Base-by-base conservation (phyloP, 2,888 invertebrate species). In the Papilio protenor region DNA sequence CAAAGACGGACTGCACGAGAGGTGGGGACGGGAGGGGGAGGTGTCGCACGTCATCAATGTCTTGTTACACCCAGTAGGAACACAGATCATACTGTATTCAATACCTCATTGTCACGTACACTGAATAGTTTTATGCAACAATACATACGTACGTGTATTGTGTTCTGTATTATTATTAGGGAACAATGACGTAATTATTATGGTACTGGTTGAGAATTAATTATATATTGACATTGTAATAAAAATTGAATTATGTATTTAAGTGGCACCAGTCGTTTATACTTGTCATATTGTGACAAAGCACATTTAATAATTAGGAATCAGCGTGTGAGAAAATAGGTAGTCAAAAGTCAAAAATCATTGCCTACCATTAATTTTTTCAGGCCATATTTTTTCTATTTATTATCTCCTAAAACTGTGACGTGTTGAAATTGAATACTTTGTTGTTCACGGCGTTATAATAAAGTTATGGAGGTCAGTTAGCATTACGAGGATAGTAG, bases 1-100 rank as follows among this genome's bases (percentile, higher is more conserved):
- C 89, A 90, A 90, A 90, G 90, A 87, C 84, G 83, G 78, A 80
- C 78, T 82, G 79, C 73, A 57, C 80, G 61, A 78, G 80, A 86
- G 85, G 80, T 70, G 79, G 84, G 82, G 78, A 49, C 49, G 61
- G 12, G 77, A 79, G 71, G 55, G 55, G 76, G 77, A 55, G 45
- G 52, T 33, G 72, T 73, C 72, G 78, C 76, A 45, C 73, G 76
- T 77, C 71, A 78, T 52, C 64, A 77, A 55, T 45, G 74, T 66
- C 73, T 76, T 59, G 52, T 61, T 18, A 64, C 27, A 69, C n/a
- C 45, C 61, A 23, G 69, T 57, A 27, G 69, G 11, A 66, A 55
- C 55, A 55, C 69, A 45, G 55, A 75, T 75, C 75, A 75, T 69
- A 69, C 12, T 33, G 55, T 49, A 69, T 66, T 40, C 77, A 55